Conservation (phyloP, 2,113 vertebrate species). For the Ageneiosus marmoratus region DNA sequence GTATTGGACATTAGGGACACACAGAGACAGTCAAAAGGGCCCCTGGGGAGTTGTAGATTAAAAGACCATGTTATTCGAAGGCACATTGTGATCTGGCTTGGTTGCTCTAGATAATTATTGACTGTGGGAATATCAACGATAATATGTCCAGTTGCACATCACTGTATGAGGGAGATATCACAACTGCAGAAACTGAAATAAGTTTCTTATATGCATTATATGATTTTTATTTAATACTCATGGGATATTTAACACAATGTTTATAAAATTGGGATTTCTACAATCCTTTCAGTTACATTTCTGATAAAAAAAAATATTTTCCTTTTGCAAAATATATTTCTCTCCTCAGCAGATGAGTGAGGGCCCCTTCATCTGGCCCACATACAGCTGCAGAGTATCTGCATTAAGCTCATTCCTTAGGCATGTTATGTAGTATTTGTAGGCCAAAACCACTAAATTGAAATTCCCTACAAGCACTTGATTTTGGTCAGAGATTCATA, state of each 20-base stretch:
- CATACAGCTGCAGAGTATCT: not conserved
- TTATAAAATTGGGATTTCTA: not conserved
- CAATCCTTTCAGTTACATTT: not conserved
- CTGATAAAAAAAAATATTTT: no score
- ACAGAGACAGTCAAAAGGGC: not conserved
- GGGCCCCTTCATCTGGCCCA: not conserved
- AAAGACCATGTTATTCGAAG: not conserved
- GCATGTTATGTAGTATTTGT: not conserved
- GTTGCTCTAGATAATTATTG: not conserved
- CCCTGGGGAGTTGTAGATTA: not conserved
- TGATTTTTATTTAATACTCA: not conserved
- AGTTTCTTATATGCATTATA: not conserved
- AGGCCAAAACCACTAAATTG: not conserved
- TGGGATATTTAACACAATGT: not conserved
- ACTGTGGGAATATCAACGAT: not conserved
- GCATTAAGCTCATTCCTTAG: not conserved
- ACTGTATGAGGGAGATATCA: not conserved
- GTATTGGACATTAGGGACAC: not conserved
- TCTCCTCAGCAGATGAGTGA: not conserved
- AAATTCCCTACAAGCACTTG: not conserved
- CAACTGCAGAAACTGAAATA: not conserved
- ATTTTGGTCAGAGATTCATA: not conserved
- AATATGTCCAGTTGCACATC: not conserved
- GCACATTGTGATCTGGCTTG: not conserved
- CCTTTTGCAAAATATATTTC: not conserved